Percentiles rank a stretch among this genome's conserved stretches.
Conservation (phyloP, 2,113 vertebrate species). For the Enhydra lutris region DNA sequence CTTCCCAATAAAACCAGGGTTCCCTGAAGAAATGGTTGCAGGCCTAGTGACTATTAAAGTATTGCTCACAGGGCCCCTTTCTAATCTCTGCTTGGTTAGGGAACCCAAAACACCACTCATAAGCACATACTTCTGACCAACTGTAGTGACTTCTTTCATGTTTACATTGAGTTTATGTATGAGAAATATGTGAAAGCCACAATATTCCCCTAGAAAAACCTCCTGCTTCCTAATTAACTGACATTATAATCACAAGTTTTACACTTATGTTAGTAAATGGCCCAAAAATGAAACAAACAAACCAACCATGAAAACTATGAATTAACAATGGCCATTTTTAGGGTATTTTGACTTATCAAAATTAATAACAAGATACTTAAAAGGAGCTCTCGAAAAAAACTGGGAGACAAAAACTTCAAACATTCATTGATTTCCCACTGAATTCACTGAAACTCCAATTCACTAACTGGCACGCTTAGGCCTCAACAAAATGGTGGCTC, state of each 20-base stretch:
- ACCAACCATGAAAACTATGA: neutral
- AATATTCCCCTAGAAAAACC: neutral
- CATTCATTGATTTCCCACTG: neutral
- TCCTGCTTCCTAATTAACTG: neutral
- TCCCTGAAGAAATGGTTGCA: neutral
- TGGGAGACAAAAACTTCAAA: neutral
- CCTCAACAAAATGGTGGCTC: neutral
- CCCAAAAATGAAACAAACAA: neutral
- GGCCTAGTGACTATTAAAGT: neutral
- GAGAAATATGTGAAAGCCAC: neutral
- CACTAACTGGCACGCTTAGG: neutral
- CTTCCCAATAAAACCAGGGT: neutral
- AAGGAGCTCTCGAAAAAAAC: neutral
- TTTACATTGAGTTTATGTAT: neutral
- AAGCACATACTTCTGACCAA: neutral
- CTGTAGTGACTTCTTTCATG: neutral
- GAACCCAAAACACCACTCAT: neutral
- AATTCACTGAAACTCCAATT: neutral
- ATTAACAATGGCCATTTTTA: neutral
- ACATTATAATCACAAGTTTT: neutral
- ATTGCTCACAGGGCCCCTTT: neutral
- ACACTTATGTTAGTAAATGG: neutral
- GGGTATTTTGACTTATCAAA: neutral
- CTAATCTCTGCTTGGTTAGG: neutral
- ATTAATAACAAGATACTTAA: neutral